These are phyloP conservation scores for Parapristionchus giblindavisi DNA, from an alignment of 2,888 invertebrate genomes.

Conservation along the genomic window DNA sequence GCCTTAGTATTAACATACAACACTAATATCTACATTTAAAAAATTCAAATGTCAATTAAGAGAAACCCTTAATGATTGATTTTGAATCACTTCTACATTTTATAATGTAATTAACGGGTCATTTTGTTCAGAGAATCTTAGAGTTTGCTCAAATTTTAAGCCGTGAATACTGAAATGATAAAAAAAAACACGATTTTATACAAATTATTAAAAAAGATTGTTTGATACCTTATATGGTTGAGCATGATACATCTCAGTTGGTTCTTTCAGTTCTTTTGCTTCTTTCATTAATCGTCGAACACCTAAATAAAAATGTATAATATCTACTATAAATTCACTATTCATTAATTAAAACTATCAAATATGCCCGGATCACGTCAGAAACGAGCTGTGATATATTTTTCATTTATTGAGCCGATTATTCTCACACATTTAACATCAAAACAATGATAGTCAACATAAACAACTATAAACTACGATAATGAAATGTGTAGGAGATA, in stretches of 20 bases:
- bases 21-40: background rate
- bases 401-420: background rate
- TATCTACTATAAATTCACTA: too few relatives aligned
- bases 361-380: too few relatives aligned
- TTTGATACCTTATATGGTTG: constrained; percentile 82
- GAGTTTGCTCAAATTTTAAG: background rate
- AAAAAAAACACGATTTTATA: background rate
- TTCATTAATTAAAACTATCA: too few relatives aligned
- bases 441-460: background rate
- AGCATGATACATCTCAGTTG: constrained; percentile 89
- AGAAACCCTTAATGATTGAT: background rate
- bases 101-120: background rate
- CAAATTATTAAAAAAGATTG: too few relatives aligned
- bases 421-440: background rate
- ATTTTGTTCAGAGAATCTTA: background rate
- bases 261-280: constrained; percentile 83
- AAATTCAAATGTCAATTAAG: background rate
- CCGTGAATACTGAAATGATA: constrained; percentile 5
- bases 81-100: background rate
- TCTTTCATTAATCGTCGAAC: constrained; percentile 92
- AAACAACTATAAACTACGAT: background rate
- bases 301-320: constrained; percentile 78
- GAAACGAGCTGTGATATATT: too few relatives aligned
- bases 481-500: background rate
- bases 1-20: too few relatives aligned